phyloP scores from a whole-genome alignment of 2,113 vertebrate genomes.

The Thomomys bottae region DNA sequence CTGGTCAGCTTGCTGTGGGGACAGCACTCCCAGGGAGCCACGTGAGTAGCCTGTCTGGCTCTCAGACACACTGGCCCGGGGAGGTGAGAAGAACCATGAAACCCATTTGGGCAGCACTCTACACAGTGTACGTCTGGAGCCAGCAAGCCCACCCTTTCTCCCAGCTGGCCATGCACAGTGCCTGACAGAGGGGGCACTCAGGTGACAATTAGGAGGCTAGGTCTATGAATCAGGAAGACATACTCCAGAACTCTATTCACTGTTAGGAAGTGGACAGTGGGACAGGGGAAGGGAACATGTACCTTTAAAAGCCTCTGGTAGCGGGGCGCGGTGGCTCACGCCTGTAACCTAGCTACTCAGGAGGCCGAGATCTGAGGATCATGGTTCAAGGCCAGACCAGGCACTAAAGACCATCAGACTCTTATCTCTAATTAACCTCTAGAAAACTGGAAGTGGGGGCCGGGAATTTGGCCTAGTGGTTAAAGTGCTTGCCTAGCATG shows the following conservation, averaged over 20 bases:
- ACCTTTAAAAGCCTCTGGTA: not conserved
- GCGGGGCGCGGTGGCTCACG: no score
- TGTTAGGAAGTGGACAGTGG: not conserved
- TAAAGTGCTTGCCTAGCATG: no score
- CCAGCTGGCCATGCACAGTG: not conserved
- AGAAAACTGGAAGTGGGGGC: no score
- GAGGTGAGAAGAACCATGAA: not conserved
- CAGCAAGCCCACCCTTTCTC: not conserved
- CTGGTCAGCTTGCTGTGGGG: not conserved
- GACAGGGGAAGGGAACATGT: no score
- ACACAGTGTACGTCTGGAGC: fast-evolving
- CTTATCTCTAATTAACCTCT: no score
- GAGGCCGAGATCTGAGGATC: no score
- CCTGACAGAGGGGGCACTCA: not conserved
- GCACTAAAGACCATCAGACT: no score
- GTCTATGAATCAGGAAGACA: not conserved
- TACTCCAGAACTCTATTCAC: not conserved
- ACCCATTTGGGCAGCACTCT: not conserved
- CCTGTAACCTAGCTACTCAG: no score
- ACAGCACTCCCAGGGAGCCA: no score
- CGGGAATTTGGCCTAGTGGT: no score
- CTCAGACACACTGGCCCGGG: fast-evolving
- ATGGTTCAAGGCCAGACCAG: no score
- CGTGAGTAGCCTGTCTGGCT: no score
- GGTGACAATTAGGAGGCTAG: not conserved